Evolutionary conservation across 2,113 vertebrate genomes (phyloP), one percentile per base, ranked within the genome.

Genomic region (Rynchops niger): DNA sequence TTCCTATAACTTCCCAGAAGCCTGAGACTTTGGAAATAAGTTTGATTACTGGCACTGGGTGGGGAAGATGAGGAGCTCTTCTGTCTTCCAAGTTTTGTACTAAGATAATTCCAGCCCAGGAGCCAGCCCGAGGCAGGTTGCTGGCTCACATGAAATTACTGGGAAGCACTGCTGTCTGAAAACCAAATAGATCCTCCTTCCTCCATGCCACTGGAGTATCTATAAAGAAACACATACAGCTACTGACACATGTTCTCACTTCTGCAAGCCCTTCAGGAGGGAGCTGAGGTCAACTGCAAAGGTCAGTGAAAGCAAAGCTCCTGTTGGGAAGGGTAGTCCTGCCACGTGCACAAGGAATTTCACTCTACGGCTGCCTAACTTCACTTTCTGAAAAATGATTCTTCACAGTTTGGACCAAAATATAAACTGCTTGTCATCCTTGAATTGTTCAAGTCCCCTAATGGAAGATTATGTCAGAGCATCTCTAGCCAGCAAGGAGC

Each of bases 351-450:
- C 17, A 6, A 7, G 34, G 29, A 42, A 53, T 42, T 34, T 23
- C 62, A 29, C 15, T 19, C 56, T 11, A 7, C 0, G 6, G 15
- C 56, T 13, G 11, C 34, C 49, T 53, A 40, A 27, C 11, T 43
- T 36, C 32, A 16, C 50, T 52, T 29, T 20, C 65, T 61, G 38
- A 36, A 49, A 32, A 77, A 32, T 1, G 0, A 13, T 1, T 2
- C 42, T 43, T 77, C 9, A 6, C 6, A 5, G 23, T 49, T 25
- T 21, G 40, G 30, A 55, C 16, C 36, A 67, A 49, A 82, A 66
- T 6, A 6, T 1, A 25, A 76, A 77, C 5, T 2, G 4, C 16
- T 17, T 0, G 1, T 56, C 26, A 23, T 5, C 56, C 36, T 30
- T 38, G 49, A 47, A 10, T 2, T 25, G 65, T 5, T n/a, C 29